Evolutionary conservation across 2,113 vertebrate genomes (phyloP), one percentile per base, ranked within the genome.

Genomic region (Lophura nycthemera): DNA sequence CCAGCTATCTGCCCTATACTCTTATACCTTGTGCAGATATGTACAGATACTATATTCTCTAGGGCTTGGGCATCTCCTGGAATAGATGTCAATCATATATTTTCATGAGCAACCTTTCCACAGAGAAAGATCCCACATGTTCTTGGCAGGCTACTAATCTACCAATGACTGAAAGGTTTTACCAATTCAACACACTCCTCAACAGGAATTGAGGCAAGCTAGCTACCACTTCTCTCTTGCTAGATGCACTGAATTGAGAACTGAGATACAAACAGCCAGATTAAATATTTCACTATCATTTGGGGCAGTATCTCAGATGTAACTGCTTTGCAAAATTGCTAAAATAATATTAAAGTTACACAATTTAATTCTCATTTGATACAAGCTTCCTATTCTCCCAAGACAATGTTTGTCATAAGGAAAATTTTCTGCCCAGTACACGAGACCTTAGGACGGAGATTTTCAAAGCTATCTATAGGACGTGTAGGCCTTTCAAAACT

Each of bases 121-220:
- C 7, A 72, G 50, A 47, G 9, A 71, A 45, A 47, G 13, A 57
- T 13, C 4, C 36, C 45, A 14, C 2, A 4, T 8, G 30, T 74
- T 81, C 52, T 30, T 64, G 14, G 5, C 8, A 74, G 38, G 42
- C 59, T 13, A 50, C 27, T 32, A 2, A 64, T 74, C 16, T 17
- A 34, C 12, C 52, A 63, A 38, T 21, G 16, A 29, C 29, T 59
- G 36, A 56, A 56, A 4, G 18, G 1, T 76, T 54, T 86, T 81
- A 13, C 13, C 74, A 8, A 10, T 2, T 57, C 29, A 25, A 42
- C 0, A 0, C 40, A 4, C 0, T 56, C 11, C 32, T 64, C 32
- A 76, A 50, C 10, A 66, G 34, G 74, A 85, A 13, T 14, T 73
- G 69, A 70, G 89, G 63, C 9, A 8, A 59, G 65, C 17, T 0